These are phyloP conservation scores for Neuroterus valhalla DNA, from an alignment of 1,140 invertebrate genomes.

Conservation along the genomic window DNA sequence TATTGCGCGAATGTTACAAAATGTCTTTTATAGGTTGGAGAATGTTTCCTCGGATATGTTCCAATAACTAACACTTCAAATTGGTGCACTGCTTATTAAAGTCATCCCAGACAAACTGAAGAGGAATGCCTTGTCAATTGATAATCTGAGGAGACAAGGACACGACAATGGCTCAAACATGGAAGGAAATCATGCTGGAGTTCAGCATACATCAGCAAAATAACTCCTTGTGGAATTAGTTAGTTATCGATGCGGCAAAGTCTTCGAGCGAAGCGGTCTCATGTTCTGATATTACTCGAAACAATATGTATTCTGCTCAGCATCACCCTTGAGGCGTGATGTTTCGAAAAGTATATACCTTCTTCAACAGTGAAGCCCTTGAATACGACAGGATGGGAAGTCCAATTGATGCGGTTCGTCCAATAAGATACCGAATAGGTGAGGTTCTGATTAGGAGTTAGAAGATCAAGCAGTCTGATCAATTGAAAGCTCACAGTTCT, in stretches of 20 bases:
- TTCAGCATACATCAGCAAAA: neutral
- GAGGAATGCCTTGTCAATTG: too few species aligned
- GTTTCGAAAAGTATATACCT: neutral
- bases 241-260: neutral
- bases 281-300: neutral
- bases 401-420: slow-evolving; percentile 10
- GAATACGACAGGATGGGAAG: slow-evolving; percentile 9
- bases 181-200: neutral
- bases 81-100: too few species aligned
- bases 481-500: too few species aligned
- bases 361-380: slow-evolving; percentile 12
- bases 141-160: slow-evolving; percentile 1
- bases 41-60: too few species aligned
- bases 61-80: too few species aligned
- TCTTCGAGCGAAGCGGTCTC: neutral
- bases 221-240: neutral
- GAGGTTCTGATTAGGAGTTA: too few species aligned
- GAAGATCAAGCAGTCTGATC: too few species aligned
- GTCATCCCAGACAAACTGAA: too few species aligned
- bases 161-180: neutral
- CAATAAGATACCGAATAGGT: too few species aligned
- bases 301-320: neutral
- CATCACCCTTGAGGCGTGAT: neutral
- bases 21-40: too few species aligned
- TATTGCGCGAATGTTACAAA: too few species aligned